Conservation (phyloP, 2,888 invertebrate genomes). For the Archips xylosteana region DNA sequence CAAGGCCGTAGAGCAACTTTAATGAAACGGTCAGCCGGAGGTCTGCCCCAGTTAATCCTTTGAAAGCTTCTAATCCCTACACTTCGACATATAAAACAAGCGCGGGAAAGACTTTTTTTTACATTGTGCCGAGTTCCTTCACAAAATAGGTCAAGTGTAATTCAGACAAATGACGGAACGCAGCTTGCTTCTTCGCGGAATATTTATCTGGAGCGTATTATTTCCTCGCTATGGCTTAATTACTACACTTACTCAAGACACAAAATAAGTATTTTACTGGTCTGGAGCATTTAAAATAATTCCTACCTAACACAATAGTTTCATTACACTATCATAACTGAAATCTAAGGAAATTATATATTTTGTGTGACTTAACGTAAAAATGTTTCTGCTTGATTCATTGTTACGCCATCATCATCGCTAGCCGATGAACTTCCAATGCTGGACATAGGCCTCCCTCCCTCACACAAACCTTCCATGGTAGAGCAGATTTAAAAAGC, state of each 20-base stretch:
- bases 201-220: constrained; percentile 41
- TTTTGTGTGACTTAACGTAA: no score
- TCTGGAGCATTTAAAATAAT: background rate
- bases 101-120: constrained; percentile 54
- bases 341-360: no score
- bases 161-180: constrained; percentile 46
- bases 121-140: constrained; percentile 51
- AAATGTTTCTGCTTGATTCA: no score
- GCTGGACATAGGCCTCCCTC: no score
- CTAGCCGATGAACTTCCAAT: no score
- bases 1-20: constrained; percentile 57
- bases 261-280: background rate
- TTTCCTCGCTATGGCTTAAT: constrained; percentile 24
- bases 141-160: constrained; percentile 51
- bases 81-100: constrained; percentile 58
- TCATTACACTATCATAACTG: background rate
- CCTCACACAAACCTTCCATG: no score
- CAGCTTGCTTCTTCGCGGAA: constrained; percentile 39
- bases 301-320: background rate
- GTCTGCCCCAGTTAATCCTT: constrained; percentile 71
- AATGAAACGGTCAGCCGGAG: constrained; percentile 69
- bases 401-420: no score
- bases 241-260: constrained; percentile 4
- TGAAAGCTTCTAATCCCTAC: constrained; percentile 71
- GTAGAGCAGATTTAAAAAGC: no score